Evolutionary conservation across 2,113 vertebrate species (phyloP).

Genomic region (Pterocles gutturalis): DNA sequence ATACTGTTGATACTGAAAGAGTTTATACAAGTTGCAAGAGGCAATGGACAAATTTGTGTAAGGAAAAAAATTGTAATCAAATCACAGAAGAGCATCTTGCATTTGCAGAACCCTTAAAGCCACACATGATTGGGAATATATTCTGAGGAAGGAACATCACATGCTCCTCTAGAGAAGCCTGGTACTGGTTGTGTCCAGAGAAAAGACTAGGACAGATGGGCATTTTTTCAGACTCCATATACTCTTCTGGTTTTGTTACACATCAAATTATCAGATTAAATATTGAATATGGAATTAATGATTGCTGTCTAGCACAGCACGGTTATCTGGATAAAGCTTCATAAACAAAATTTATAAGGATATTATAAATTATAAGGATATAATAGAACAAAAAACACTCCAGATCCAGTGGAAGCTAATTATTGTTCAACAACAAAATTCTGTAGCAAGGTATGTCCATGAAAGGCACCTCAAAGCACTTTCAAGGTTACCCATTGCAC

Average conservation of each 20-base stretch:
- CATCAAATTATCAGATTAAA: neutral
- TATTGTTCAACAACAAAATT: neutral
- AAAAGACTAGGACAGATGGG: neutral
- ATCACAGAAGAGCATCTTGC: neutral
- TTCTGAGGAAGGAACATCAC: neutral
- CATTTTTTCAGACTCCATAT: neutral
- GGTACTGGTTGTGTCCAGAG: neutral
- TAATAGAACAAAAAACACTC: neutral
- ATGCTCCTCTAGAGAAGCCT: fast-evolving
- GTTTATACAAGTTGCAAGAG: neutral
- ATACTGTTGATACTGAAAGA: neutral
- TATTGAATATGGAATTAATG: neutral
- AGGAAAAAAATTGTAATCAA: neutral
- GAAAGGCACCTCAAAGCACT: neutral
- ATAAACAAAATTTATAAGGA: neutral
- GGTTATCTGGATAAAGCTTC: neutral
- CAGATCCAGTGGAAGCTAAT: neutral
- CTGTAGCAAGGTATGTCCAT: neutral
- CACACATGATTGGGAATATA: neutral
- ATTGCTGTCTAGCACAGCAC: neutral
- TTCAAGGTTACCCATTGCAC: neutral
- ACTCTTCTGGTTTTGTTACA: neutral
- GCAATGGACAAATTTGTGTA: neutral
- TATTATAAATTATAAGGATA: neutral
- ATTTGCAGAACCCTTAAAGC: neutral